phyloP scores from a whole-genome alignment of 2,888 invertebrate genomes.

The Trichopria drosophilae region DNA sequence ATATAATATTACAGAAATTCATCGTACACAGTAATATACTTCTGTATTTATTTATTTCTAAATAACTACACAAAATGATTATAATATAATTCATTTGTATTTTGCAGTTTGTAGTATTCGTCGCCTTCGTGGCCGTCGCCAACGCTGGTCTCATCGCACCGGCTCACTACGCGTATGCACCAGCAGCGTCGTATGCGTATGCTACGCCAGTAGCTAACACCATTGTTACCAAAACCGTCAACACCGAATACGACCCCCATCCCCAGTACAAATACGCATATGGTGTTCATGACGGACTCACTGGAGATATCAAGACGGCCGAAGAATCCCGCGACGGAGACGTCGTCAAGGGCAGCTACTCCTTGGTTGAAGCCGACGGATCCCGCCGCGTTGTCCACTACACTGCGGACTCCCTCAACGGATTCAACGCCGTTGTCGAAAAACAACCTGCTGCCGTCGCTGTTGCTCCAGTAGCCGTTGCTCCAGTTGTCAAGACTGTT shows the following conservation, averaged over 20 bases:
- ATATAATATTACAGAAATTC: too few species aligned
- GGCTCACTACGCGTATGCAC: constrained; percentile 38
- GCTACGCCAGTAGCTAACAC: constrained; percentile 35
- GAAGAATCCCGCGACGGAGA: constrained; percentile 53
- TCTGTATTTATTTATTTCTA: too few species aligned
- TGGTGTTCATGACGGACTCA: constrained; percentile 46
- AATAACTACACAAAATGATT: neutral
- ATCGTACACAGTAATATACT: too few species aligned
- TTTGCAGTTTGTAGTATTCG: constrained; percentile 58
- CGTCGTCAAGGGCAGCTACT: constrained; percentile 56
- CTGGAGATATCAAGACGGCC: constrained; percentile 52
- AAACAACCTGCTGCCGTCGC: constrained; percentile 49
- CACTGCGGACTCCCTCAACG: constrained; percentile 50
- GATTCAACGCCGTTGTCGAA: constrained; percentile 54
- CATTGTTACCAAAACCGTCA: constrained; percentile 42
- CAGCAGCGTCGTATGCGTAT: constrained; percentile 30
- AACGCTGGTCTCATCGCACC: constrained; percentile 58
- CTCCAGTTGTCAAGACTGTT: constrained; percentile 47
- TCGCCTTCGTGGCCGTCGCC: constrained; percentile 59
- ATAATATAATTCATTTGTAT: neutral
- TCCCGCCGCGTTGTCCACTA: constrained; percentile 54
- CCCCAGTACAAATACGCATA: constrained; percentile 45
- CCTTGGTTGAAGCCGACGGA: constrained; percentile 59
- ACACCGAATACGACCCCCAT: constrained; percentile 40
- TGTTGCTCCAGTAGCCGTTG: constrained; percentile 34